Evolutionary conservation across 2,888 invertebrate species (phyloP), one percentile per base, ranked within the genome.

Genomic region (Polymixis flavicincta): DNA sequence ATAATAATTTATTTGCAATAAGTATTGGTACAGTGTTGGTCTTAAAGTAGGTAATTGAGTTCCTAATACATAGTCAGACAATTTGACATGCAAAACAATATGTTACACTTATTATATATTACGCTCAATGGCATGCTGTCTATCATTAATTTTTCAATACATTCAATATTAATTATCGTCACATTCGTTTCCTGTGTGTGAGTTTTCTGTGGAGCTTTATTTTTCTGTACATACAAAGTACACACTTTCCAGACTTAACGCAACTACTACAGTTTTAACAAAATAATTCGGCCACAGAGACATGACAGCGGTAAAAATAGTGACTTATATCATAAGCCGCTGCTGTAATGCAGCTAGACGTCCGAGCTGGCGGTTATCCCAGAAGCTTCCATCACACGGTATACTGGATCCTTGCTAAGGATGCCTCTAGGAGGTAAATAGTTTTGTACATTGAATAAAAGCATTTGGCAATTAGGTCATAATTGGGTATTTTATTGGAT

Each of bases 351-450:
- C 68, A 48, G 74, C 67, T 50, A 65, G 78, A 82, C 78, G 55
- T 59, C 37, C 63, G 45, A 57, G 64, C 71, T 71, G 73, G 71
- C 81, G 81, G 66, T 68, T 74, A 78, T 82, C 74, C 82, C 67
- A n/a, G 59, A 22, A 70, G 78, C 74, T 82, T 71, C 74, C 70
- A 81, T 81, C 82, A 82, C 64, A 69, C 74, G 71, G 52, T 70
- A 32, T 37, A 28, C 70, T 42, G 42, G 32, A 61, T 54, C 48
- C 57, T 9, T 19, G 52, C 70, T 74, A 81, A 74, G 82, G 82
- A 32, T 78, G 82, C 25, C 82, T 52, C 80, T 45, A 37, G 0
- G 7, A 32, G 28, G 0, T 13, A 25, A n/a, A 55, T 14, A 55
- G 14, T 25, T 57, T 57, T 25, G 1, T 8, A 25, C 2, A 2